Base-by-base conservation (phyloP, 2,888 invertebrate genomes). In the Sphaeridia pumilis region DNA sequence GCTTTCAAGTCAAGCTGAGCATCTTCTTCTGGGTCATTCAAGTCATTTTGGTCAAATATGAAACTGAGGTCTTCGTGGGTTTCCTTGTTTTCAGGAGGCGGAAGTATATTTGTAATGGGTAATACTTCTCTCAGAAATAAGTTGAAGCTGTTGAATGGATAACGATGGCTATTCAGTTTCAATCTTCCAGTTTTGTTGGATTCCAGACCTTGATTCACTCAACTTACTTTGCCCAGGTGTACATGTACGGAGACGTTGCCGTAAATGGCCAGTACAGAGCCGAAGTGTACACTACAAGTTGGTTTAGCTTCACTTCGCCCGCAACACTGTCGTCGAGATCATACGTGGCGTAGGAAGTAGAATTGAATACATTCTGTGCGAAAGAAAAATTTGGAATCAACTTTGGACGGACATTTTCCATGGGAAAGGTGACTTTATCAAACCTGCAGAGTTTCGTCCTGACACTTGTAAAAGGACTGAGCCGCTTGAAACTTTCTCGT, bases 191-290 rank as follows among this genome's bases (percentile, higher is more conserved):
- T n/a, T n/a, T n/a, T n/a, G n/a, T n/a, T n/a, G n/a, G n/a, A n/a
- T n/a, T n/a, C n/a, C n/a, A n/a, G n/a, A n/a, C n/a, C n/a, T n/a
- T n/a, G n/a, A n/a, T n/a, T n/a, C n/a, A n/a, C n/a, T n/a, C n/a
- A 17, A 14, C 58, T 53, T 55, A 65, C 65, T 61, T 63, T 31
- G 59, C 50, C 61, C 63, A 65, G 47, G 55, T 60, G 56, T 61
- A 65, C 41, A 59, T 43, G 44, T 58, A 63, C 0, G 63, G 57
- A 7, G 59, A 54, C n/a, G 42, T 54, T 24, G 58, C 46, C 0
- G 65, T 65, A 42, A 65, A 63, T 1, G 65, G 65, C 65, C 65
- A 65, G 41, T 59, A 61, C 1, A 65, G 57, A 49, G 61, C 55
- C 1, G 65, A 63, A n/a, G 65, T 61, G 28, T 58, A 55, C 0